Evolutionary conservation across 1,140 invertebrate genomes (phyloP).

Genomic region (Pseudobourletiella spinata): DNA sequence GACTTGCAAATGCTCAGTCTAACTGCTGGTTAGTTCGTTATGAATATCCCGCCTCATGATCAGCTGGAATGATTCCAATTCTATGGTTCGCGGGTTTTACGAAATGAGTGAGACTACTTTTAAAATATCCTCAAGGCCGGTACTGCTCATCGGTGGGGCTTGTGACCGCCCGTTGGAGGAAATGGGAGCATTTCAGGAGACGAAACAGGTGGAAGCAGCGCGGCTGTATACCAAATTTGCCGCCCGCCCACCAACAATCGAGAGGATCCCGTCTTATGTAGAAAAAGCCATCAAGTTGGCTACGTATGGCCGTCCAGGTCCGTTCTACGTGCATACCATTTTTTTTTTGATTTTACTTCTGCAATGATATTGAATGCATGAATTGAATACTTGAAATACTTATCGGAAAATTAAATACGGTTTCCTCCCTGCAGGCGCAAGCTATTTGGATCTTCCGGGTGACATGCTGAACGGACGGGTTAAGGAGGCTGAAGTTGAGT

Average conservation of each 20-base stretch:
- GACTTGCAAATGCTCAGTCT: conserved; percentile 91
- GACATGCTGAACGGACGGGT: conserved; percentile 57
- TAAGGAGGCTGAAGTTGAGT: conserved; percentile 42
- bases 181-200: conserved; percentile 89
- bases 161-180: conserved; percentile 84
- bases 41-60: neutral
- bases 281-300: conserved; percentile 81
- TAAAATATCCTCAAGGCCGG: conserved; percentile 55
- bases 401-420: no score
- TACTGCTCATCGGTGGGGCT: conserved; percentile 83
- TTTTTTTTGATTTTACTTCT: no score
- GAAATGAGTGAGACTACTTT: no score
- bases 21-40: conserved; percentile 68
- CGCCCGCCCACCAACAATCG: conserved; percentile 67
- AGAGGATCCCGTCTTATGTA: conserved; percentile 78
- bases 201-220: conserved; percentile 60
- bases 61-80: no score
- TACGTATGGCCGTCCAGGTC: conserved; percentile 74
- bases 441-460: conserved; percentile 83
- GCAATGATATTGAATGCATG: neutral
- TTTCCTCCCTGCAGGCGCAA: conserved; percentile 52
- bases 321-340: no score
- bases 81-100: no score
- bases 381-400: no score
- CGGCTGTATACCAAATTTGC: conserved; percentile 83